Percentiles rank a stretch among this genome's conserved stretches.
phyloP scores from a whole-genome alignment of 2,888 invertebrate genomes.

The Ischnura elegans region DNA sequence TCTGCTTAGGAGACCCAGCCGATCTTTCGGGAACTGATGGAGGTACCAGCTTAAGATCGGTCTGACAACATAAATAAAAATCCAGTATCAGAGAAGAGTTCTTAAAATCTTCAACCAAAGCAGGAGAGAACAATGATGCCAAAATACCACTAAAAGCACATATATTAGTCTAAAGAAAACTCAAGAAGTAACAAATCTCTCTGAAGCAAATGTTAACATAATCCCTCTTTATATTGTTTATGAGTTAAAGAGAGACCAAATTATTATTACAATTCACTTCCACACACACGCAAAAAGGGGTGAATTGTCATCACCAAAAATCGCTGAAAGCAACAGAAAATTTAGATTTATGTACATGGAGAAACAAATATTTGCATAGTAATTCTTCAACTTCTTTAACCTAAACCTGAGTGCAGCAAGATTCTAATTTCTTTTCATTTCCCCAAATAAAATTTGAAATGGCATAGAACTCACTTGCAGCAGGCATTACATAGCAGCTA shows the following conservation, averaged over 20 bases:
- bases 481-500: no score
- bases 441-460: no score
- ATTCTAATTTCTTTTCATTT: no score
- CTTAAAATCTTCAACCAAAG: slow-evolving; percentile 37
- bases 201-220: neutral
- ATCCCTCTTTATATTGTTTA: neutral
- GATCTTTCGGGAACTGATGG: slow-evolving; percentile 84
- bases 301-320: no score
- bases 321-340: no score
- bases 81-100: slow-evolving; percentile 32
- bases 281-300: no score
- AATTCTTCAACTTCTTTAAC: no score
- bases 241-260: neutral
- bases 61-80: slow-evolving; percentile 76
- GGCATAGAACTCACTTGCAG: no score
- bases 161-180: neutral
- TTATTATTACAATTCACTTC: neutral
- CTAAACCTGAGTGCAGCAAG: no score
- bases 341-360: no score
- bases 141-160: neutral
- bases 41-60: slow-evolving; percentile 82
- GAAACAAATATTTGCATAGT: no score
- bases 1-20: slow-evolving; percentile 83
- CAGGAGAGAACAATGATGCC: neutral
- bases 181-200: neutral